Evolutionary conservation across 2,113 vertebrate species (phyloP).

Genomic region (Oreocharis arfaki): DNA sequence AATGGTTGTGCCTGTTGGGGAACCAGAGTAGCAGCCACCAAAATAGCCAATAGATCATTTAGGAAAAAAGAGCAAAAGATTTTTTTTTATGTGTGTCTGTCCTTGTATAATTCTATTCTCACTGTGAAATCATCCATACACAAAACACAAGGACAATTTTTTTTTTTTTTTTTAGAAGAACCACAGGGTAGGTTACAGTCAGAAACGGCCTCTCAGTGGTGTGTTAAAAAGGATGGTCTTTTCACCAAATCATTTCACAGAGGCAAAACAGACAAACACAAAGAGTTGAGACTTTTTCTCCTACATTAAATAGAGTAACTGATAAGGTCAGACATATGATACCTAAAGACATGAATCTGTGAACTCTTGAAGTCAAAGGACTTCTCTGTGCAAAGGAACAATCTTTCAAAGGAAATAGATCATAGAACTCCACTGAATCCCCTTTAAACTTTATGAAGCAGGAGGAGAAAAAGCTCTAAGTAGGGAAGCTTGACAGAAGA

Average conservation of each 20-base stretch:
- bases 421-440: constrained; percentile 87
- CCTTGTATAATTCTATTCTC: constrained; percentile 82
- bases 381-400: constrained; percentile 82
- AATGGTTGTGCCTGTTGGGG: constrained; percentile 73
- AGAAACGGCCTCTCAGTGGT: constrained; percentile 78
- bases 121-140: constrained; percentile 83
- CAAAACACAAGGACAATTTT: constrained; percentile 80
- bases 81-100: constrained; percentile 77
- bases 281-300: constrained; percentile 86
- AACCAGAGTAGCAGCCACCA: constrained; percentile 66
- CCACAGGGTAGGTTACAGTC: constrained; percentile 82
- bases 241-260: constrained; percentile 84
- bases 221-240: constrained; percentile 84
- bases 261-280: constrained; percentile 88
- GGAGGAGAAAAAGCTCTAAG: constrained; percentile 85
- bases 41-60: constrained; percentile 74
- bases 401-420: constrained; percentile 88
- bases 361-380: constrained; percentile 85
- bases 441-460: constrained; percentile 92
- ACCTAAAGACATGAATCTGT: constrained; percentile 87
- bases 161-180: constrained; percentile 73
- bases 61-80: constrained; percentile 71
- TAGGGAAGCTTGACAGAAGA: constrained; percentile 91
- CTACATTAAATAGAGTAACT: constrained; percentile 91
- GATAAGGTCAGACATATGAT: constrained; percentile 93